phyloP scores from a whole-genome alignment of 1,140 invertebrate species.

The Aleiodes sp. region DNA sequence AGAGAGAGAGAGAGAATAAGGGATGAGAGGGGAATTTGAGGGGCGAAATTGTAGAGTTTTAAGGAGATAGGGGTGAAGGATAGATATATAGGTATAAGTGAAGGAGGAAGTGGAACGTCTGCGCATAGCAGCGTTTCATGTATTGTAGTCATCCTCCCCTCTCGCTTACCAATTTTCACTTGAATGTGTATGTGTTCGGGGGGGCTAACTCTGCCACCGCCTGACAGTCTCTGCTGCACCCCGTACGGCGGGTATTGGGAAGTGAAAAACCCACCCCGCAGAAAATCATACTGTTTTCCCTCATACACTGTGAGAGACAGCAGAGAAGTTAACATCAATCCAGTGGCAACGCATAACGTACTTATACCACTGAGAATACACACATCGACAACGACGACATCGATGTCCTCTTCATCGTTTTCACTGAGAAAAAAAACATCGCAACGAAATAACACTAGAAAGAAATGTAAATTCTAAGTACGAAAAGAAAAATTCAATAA shows the following conservation, averaged over 20 bases:
- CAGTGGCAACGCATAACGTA: neutral
- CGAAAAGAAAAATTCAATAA: too few relatives aligned
- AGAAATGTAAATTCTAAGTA: too few relatives aligned
- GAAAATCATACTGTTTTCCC: neutral
- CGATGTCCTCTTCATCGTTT: slow-evolving; percentile 14
- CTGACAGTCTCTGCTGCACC: slow-evolving; percentile 29
- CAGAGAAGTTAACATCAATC: slow-evolving; percentile 16
- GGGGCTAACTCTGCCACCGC: slow-evolving; percentile 18
- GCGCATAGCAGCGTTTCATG: slow-evolving; percentile 5
- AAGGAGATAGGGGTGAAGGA: slow-evolving; percentile 24
- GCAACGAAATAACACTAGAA: neutral
- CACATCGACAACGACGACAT: slow-evolving; percentile 15
- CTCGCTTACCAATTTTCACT: too few relatives aligned
- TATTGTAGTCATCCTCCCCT: neutral
- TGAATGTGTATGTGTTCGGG: neutral
- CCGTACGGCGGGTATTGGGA: neutral
- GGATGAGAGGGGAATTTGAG: slow-evolving; percentile 16
- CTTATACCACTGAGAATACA: neutral
- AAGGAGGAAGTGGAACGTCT: slow-evolving; percentile 18
- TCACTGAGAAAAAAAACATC: neutral
- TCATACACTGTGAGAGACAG: slow-evolving; percentile 8
- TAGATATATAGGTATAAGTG: neutral
- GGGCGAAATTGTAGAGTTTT: slow-evolving; percentile 4
- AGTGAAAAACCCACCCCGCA: slow-evolving; percentile 1
- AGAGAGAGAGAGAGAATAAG: slow-evolving; percentile 11